Conservation (phyloP, 2,113 vertebrate genomes). For the Dryoscopus gambensis region DNA sequence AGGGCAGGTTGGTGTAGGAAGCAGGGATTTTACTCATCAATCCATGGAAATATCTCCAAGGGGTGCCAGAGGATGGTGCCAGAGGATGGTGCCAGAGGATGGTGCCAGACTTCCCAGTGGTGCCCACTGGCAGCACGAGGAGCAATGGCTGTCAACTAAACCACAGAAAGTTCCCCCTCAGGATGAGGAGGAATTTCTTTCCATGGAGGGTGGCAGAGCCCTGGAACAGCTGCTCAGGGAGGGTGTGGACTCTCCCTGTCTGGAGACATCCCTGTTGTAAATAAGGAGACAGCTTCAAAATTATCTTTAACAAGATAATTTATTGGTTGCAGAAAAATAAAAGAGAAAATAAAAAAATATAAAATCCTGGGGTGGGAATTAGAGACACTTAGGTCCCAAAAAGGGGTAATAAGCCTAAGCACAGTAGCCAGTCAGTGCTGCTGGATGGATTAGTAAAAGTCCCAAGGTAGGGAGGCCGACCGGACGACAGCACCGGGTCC, state of each 20-base stretch:
- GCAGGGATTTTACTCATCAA: not conserved
- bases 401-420: too few relatives aligned
- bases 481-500: too few relatives aligned
- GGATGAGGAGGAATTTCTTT: not conserved
- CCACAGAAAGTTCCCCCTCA: not conserved
- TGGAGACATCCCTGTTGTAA: not conserved
- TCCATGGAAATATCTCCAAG: not conserved
- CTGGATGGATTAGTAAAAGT: too few relatives aligned
- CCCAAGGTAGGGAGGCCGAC: too few relatives aligned
- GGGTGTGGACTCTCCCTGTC: not conserved
- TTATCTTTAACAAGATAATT: too few relatives aligned
- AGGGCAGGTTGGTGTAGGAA: not conserved
- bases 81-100: not conserved
- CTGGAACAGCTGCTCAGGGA: not conserved
- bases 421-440: too few relatives aligned
- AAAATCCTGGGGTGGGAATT: too few relatives aligned
- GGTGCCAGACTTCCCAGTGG: not conserved
- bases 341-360: too few relatives aligned
- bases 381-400: too few relatives aligned
- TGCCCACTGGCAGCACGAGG: not conserved
- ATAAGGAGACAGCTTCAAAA: too few relatives aligned
- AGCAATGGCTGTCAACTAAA: not conserved
- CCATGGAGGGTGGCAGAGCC: not conserved
- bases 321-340: too few relatives aligned
- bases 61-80: not conserved